Conservation (phyloP, 2,797 vertebrate genomes). For the Cynodonichthys magdalenae region DNA sequence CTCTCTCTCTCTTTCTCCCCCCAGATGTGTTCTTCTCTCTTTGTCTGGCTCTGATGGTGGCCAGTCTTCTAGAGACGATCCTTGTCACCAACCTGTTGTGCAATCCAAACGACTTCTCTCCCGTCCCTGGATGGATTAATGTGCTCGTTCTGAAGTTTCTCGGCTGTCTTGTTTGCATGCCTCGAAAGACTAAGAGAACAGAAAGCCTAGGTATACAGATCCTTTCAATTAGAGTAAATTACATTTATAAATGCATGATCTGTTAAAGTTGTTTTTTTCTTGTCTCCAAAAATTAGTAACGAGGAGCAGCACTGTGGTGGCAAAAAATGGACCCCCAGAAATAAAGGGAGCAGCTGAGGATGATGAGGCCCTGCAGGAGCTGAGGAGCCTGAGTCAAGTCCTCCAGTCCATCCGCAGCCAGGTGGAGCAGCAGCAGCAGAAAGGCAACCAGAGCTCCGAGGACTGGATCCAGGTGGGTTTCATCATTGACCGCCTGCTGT, state of each 20-base stretch:
- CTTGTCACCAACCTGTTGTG: slow-evolving; percentile 77
- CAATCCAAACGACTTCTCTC: slow-evolving; percentile 34
- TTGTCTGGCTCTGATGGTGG: slow-evolving; percentile 82
- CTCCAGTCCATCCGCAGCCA: slow-evolving; percentile 66
- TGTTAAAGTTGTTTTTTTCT: neutral
- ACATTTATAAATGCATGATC: neutral
- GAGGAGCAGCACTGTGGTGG: slow-evolving; percentile 15
- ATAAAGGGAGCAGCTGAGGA: slow-evolving; percentile 4
- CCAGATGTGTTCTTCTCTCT: slow-evolving; percentile 78
- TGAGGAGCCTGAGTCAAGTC: slow-evolving; percentile 66
- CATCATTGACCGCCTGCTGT: slow-evolving; percentile 80
- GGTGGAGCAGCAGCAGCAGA: slow-evolving; percentile 64
- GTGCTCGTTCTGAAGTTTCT: slow-evolving; percentile 66
- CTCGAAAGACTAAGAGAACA: slow-evolving; percentile 30
- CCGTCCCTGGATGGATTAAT: slow-evolving; percentile 68
- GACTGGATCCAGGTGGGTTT: slow-evolving; percentile 79
- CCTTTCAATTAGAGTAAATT: neutral
- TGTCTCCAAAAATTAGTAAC: slow-evolving; percentile 26
- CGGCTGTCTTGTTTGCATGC: slow-evolving; percentile 58
- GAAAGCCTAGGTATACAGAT: slow-evolving; percentile 33
- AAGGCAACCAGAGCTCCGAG: slow-evolving; percentile 40
- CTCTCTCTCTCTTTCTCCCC: neutral
- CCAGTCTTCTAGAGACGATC: slow-evolving; percentile 80
- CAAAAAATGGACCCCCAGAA: neutral
- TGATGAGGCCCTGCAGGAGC: slow-evolving; percentile 58